Percentiles rank a stretch among this genome's conserved stretches.
These are phyloP conservation scores for Cavia porcellus DNA, from an alignment of 2,113 vertebrate species.

Conservation along the genomic window DNA sequence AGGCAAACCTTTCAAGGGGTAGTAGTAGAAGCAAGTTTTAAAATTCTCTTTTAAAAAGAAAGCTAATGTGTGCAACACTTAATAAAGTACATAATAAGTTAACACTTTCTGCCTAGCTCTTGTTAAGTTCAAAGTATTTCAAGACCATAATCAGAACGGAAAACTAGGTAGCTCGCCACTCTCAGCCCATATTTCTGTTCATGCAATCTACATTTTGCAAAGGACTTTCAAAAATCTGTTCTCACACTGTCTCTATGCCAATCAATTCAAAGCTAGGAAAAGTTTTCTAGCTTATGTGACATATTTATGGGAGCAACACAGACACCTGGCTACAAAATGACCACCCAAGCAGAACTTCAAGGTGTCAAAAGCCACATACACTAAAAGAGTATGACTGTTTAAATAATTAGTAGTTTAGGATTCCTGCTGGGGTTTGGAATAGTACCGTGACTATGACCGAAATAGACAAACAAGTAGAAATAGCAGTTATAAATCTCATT, in stretches of 20 bases:
- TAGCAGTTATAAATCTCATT: neutral
- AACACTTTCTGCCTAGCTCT: neutral
- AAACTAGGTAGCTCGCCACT: neutral
- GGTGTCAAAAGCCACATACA: slow-evolving; percentile 36
- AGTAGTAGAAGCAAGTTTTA: neutral
- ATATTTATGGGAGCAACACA: neutral
- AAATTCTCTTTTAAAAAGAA: slow-evolving; percentile 40
- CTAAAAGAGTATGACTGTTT: neutral
- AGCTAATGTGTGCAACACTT: neutral
- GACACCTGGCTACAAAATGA: slow-evolving; percentile 45
- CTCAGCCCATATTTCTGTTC: neutral
- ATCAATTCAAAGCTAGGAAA: slow-evolving; percentile 44
- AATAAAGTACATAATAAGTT: slow-evolving; percentile 34
- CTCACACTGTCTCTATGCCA: neutral
- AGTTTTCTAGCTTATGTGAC: neutral
- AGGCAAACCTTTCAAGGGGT: slow-evolving; percentile 22
- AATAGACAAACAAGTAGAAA: neutral
- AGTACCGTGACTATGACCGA: neutral
- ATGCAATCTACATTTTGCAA: slow-evolving; percentile 10
- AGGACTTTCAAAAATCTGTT: slow-evolving; percentile 39
- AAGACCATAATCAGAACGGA: slow-evolving; percentile 56
- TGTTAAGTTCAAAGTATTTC: slow-evolving; percentile 52
- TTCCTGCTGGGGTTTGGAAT: neutral
- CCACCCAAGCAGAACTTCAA: slow-evolving; percentile 42
- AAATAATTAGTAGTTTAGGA: slow-evolving; percentile 43